Base-by-base conservation (phyloP, 2,888 invertebrate genomes). In the Strigamia transsilvanica region DNA sequence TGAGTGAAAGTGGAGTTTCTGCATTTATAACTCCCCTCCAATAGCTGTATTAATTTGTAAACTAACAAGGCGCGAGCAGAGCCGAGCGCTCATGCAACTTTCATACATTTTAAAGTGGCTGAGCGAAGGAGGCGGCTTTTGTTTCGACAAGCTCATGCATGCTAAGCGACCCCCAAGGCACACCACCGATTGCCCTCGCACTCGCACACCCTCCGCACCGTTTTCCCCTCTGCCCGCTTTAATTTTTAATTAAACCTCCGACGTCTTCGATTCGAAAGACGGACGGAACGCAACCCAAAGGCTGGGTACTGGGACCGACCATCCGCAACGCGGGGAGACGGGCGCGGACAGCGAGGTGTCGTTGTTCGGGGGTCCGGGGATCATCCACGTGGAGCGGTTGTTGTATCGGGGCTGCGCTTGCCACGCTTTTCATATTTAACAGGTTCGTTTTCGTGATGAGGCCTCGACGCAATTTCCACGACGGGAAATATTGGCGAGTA, bases 61-160 rank as follows among this genome's bases (percentile, higher is more conserved):
- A 83, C 83, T 83, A 83, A 83, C 83, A 83, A 83, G 83, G 56
- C 79, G 34, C 79, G 79, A 41, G 51, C 79, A 18, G 46, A 32
- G 56, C 78, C 23, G 51, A 61, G 42, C 38, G 66, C 83, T 83
- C 83, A 83, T 83, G 83, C 82, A 83, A 80, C 82, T 83, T 83
- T 83, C 83, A 83, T 83, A 83, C 82, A 83, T 83, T 83, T 83
- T 83, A 83, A 83, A 83, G 80, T 79, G 83, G 82, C 83, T 83
- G 56, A 80, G 82, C 83, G 82, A 77, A 32, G 66, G 66, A 66
- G 82, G 27, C 82, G 82, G 83, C 80, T 83, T 83, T 83, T 83
- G 83, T 83, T 83, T 82, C 82, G 83, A 82, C 83, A 83, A 80
- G 66, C 83, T 83, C 83, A 83, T 83, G 83, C 83, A 83, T 83